Evolutionary conservation across 1,140 invertebrate species (phyloP).

Genomic region (Conus ventricosus): DNA sequence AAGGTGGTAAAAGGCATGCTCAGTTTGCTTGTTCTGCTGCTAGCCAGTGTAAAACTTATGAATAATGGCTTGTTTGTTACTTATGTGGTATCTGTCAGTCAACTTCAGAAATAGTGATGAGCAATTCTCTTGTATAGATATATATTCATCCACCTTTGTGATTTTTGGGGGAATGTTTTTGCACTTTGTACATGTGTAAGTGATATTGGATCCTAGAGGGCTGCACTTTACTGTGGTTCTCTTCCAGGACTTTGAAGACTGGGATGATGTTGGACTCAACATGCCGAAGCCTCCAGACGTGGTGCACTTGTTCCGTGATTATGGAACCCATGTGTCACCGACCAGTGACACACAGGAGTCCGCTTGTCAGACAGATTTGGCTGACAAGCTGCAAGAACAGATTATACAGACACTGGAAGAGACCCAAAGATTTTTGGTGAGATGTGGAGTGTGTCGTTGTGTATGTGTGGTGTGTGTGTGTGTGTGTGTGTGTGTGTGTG

Average conservation of each 20-base stretch:
- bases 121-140: no score
- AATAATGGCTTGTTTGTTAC: no score
- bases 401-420: slow-evolving; percentile 42
- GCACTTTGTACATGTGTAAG: no score
- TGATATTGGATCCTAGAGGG: neutral
- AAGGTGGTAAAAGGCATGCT: no score
- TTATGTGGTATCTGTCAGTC: no score
- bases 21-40: no score
- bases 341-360: slow-evolving; percentile 56
- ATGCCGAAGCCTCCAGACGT: slow-evolving; percentile 87
- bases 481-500: neutral
- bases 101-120: no score
- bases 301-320: slow-evolving; percentile 86
- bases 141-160: no score
- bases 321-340: slow-evolving; percentile 69
- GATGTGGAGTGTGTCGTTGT: neutral
- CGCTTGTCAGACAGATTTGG: slow-evolving; percentile 56
- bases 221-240: slow-evolving; percentile 24
- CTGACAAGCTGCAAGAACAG: slow-evolving; percentile 41
- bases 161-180: no score
- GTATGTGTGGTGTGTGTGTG: neutral
- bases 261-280: slow-evolving; percentile 91
- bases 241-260: slow-evolving; percentile 91
- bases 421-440: slow-evolving; percentile 53
- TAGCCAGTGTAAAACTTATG: no score